Evolutionary conservation across 1,140 invertebrate genomes (phyloP), one percentile per base, ranked within the genome.

Genomic region (Drosophila kurseongensis): DNA sequence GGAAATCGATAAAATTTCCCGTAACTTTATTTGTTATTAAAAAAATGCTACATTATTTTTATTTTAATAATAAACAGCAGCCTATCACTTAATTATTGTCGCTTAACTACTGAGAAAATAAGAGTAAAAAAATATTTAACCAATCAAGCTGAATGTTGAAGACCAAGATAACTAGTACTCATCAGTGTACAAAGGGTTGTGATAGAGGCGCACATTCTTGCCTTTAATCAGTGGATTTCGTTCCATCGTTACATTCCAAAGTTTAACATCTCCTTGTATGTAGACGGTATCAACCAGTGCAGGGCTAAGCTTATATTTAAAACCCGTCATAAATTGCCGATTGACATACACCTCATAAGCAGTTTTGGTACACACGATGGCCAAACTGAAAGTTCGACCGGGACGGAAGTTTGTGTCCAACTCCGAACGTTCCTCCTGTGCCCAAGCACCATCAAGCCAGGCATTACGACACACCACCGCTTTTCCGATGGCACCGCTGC

Each of bases 401-500:
- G 93, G 93, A n/a, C 88, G 76, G 65, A 94, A 93, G 45, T 93
- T 93, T 50, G 93, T 92, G 14, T 91, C 93, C 27, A 91, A 78
- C 41, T 93, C 90, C 13, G 92, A 92, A 3, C 93, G 85, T 75
- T 94, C 93, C 65, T 94, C 93, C 27, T 84, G 42, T 2, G 79
- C 92, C 93, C 93, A 94, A 18, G 62, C 62, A 5, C 93, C 93
- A 72, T 93, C 78, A 5, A 90, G 75, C 93, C 93, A 94, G 41
- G 93, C 81, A 78, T 94, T 94, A 5, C 93, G 91, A 14, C 94
- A 92, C 6, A 94, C 92, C 16, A 93, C 68, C 2, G 88, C 81
- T 36, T 84, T 91, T 5, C 91, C 91, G 9, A 92, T 77, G n/a
- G 76, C 73, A 0, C 77, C 78, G 23, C 86, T 90, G 36, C 82